Percentiles rank a stretch among this genome's conserved stretches.
These are phyloP conservation scores for Amblyraja radiata DNA, from an alignment of 2,797 vertebrate species.

Conservation along the genomic window DNA sequence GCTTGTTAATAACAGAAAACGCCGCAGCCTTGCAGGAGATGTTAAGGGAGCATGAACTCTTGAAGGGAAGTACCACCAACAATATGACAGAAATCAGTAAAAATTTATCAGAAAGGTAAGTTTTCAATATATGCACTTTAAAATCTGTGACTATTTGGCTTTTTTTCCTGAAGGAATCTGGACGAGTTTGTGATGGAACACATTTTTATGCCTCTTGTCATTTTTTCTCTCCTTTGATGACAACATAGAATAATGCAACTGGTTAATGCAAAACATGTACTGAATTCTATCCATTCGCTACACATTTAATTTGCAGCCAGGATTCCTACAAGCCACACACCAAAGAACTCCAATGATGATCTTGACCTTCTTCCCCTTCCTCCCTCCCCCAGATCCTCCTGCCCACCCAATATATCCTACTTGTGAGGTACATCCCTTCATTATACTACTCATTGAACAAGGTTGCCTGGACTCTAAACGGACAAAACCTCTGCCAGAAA, in stretches of 20 bases:
- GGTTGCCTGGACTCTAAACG: neutral
- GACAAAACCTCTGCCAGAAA: neutral
- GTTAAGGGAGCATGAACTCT: slow-evolving; percentile 74
- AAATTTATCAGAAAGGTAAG: slow-evolving; percentile 71
- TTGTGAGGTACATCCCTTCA: neutral
- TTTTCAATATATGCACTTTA: neutral
- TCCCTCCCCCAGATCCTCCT: neutral
- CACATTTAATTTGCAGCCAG: neutral
- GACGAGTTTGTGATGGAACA: neutral
- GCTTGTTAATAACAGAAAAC: slow-evolving; percentile 65
- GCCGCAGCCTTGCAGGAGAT: slow-evolving; percentile 86
- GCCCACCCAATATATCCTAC: neutral
- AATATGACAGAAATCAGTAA: slow-evolving; percentile 64
- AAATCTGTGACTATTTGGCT: neutral
- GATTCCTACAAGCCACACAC: neutral
- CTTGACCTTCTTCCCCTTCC: neutral
- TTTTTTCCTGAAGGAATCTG: neutral
- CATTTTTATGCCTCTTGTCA: neutral
- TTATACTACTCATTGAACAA: neutral
- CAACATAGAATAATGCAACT: neutral
- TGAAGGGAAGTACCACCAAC: slow-evolving; percentile 41
- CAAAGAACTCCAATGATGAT: neutral
- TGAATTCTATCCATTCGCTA: neutral
- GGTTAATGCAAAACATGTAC: neutral
- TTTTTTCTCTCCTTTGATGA: neutral